Percentiles rank a stretch among this genome's conserved stretches.
Evolutionary conservation across 2,113 vertebrate species (phyloP).

Genomic region (Beaufortia kweichowensis): DNA sequence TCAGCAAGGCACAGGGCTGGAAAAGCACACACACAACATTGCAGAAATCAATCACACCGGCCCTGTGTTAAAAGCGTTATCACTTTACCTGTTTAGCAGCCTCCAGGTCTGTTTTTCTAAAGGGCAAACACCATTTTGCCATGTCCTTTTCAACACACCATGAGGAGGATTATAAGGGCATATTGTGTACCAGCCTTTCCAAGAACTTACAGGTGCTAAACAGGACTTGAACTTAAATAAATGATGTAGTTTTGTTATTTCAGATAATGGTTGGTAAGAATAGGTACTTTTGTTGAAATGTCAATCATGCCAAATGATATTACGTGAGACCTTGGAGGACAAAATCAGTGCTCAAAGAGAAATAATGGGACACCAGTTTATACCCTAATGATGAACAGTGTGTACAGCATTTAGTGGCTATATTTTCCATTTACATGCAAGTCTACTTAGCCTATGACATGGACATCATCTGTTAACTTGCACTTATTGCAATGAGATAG

Average conservation of each 20-base stretch:
- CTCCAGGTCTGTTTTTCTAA: conserved; percentile 31
- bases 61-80: conserved; percentile 10
- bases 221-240: not conserved
- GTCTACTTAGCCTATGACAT: not conserved
- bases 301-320: no score
- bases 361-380: no score
- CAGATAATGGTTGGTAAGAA: no score
- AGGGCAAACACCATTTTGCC: not conserved
- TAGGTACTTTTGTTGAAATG: no score
- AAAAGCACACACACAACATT: conserved; percentile 41
- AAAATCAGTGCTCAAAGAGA: no score
- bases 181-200: not conserved
- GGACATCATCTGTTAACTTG: not conserved
- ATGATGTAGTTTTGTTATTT: not conserved
- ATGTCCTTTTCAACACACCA: conserved; percentile 29
- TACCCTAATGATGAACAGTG: not conserved
- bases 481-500: not conserved
- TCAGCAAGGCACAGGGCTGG: conserved; percentile 53
- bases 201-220: not conserved
- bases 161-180: not conserved
- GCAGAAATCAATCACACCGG: conserved; percentile 46
- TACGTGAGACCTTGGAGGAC: no score
- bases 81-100: conserved; percentile 38
- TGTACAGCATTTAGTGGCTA: no score
- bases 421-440: no score